Percentiles rank a stretch among this genome's conserved stretches.
phyloP scores from a whole-genome alignment of 1,140 invertebrate species.

The Calliopsis andreniformis region DNA sequence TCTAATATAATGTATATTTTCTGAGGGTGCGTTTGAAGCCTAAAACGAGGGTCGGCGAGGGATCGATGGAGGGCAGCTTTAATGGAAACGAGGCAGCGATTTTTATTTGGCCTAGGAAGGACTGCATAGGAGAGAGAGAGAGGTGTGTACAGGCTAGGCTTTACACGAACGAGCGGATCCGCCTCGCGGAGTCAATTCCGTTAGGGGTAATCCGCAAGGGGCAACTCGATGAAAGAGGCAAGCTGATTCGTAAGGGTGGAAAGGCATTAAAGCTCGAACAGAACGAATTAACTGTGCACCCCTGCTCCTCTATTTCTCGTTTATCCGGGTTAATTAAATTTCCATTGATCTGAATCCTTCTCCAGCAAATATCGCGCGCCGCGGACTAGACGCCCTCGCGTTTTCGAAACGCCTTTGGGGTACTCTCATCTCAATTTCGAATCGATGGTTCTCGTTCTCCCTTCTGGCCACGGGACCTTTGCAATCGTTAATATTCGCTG shows the following conservation, averaged over 20 bases:
- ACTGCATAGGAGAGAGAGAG: too few relatives aligned
- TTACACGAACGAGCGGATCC: slow-evolving; percentile 20
- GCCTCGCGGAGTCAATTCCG: slow-evolving; percentile 35
- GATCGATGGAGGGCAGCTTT: slow-evolving; percentile 29
- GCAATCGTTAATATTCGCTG: slow-evolving; percentile 14
- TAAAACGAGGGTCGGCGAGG: too few relatives aligned
- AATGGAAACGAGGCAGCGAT: slow-evolving; percentile 43
- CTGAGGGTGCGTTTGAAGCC: too few relatives aligned
- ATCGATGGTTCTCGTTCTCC: not conserved
- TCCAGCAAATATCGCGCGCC: slow-evolving; percentile 19
- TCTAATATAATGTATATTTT: not conserved
- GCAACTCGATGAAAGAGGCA: slow-evolving; percentile 44
- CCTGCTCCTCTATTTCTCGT: slow-evolving; percentile 25
- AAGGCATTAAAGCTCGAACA: slow-evolving; percentile 37
- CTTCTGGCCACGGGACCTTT: too few relatives aligned
- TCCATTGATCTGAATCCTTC: slow-evolving; percentile 25
- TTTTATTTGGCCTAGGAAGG: slow-evolving; percentile 24
- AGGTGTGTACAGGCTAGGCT: slow-evolving; percentile 25
- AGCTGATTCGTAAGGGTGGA: slow-evolving; percentile 3
- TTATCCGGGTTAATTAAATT: slow-evolving; percentile 52
- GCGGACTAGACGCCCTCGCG: not conserved
- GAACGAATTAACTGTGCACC: slow-evolving; percentile 38
- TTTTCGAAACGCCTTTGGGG: not conserved
- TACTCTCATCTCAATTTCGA: not conserved
- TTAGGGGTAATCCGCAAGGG: slow-evolving; percentile 45